Evolutionary conservation across 2,888 invertebrate species (phyloP), one percentile per base, ranked within the genome.

Genomic region (Aphidius colemani): DNA sequence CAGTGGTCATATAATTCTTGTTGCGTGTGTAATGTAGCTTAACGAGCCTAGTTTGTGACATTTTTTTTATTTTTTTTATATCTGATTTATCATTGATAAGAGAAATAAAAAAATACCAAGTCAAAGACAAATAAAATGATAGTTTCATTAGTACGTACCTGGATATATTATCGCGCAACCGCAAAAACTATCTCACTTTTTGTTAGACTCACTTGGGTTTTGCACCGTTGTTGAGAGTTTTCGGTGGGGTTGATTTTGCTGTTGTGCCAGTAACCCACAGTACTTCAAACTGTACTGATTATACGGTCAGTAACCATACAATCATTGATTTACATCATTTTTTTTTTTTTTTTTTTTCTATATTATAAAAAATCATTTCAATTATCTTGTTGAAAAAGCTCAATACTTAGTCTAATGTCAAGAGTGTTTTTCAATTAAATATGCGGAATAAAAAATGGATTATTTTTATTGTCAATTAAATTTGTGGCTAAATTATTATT

Each of bases 241-340:
- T 45, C 9, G 44, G 46, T 51, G 39, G 53, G 49, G 56, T 53
- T 44, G 39, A 57, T 48, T 39, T 46, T 30, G 40, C 70, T 69
- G 71, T 30, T 77, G 80, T 80, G 76, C 80, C 80, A 80, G 80
- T 80, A 80, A 80, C 80, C 79, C 74, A 80, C 74, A 79, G 79
- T 77, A 76, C 75, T 73, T 76, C 69, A 72, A 73, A 72, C 73
- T 72, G 73, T 70, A 71, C 74, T 72, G 69, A 72, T 75, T 74
- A 74, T 76, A 57, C 46, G 79, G 79, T 80, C 78, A 80, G 78
- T 80, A 78, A 72, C 30, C 69, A 68, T 69, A 60, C 63, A 46
- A 41, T 49, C 8, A 49, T 49, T 64, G 65, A 56, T 4, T 43
- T 2, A 44, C 40, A 55, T 41, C 7, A 45, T 49, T 50, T 40